Conservation (phyloP, 30 jellyfish, hydroid and myxozoan species). For the Chrysaora quinquecirrha region DNA sequence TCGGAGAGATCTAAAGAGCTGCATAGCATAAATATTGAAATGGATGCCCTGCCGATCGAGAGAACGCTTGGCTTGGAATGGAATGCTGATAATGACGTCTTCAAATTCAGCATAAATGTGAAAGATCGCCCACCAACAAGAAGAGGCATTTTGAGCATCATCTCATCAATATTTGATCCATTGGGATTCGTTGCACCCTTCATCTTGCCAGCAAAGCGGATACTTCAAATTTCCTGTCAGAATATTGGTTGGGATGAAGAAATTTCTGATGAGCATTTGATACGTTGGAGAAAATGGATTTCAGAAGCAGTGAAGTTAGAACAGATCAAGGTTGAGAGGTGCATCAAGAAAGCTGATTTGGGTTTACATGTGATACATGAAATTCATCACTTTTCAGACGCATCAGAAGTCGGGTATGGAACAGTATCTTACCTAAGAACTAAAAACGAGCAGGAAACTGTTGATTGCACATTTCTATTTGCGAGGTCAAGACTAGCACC, state of each 20-base stretch:
- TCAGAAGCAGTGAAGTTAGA: conserved; percentile 25
- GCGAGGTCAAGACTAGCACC: conserved; percentile 68
- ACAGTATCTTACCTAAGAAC: conserved; percentile 54
- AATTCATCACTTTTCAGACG: conserved; percentile 51
- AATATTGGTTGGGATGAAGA: conserved; percentile 43
- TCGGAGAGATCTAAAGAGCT: conserved; percentile 39
- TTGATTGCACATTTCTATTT: conserved; percentile 29
- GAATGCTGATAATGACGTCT: conserved; percentile 39
- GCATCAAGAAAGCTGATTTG: conserved; percentile 22
- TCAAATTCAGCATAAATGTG: conserved; percentile 19
- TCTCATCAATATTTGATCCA: conserved; percentile 60
- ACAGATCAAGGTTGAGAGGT: not conserved
- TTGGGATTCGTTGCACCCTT: conserved; percentile 65
- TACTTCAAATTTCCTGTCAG: conserved; percentile 36
- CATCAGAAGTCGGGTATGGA: conserved; percentile 49
- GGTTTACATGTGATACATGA: conserved; percentile 7
- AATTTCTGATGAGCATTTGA: conserved; percentile 26
- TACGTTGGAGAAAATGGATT: conserved; percentile 30
- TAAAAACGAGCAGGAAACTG: conserved; percentile 15
- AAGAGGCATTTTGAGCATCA: conserved; percentile 34
- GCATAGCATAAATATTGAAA: conserved; percentile 11
- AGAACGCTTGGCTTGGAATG: conserved; percentile 62
- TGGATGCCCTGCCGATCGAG: conserved; percentile 19
- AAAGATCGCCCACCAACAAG: conserved; percentile 45
- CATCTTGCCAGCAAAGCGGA: conserved; percentile 44